These are phyloP conservation scores for Myrmecobius fasciatus DNA, from an alignment of 2,113 vertebrate genomes.

Conservation along the genomic window DNA sequence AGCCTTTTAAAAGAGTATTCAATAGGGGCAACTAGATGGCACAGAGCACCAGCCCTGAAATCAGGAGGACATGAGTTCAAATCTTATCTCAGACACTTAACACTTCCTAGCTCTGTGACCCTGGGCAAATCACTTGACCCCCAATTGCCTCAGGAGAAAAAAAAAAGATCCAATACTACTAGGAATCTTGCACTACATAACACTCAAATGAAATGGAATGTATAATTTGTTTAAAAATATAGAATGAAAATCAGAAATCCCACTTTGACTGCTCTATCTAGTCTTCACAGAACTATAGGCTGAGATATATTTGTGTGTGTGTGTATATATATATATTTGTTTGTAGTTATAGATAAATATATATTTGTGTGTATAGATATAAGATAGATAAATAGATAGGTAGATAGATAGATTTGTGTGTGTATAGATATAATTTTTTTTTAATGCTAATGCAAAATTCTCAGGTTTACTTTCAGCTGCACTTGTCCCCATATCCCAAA, in stretches of 20 bases:
- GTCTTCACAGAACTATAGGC: slow-evolving; percentile 1
- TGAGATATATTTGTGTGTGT: not conserved
- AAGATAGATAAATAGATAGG: too few relatives aligned
- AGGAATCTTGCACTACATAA: not conserved
- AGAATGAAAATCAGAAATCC: slow-evolving; percentile 4
- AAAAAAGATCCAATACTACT: not conserved
- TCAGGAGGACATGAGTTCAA: too few relatives aligned
- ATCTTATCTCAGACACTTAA: too few relatives aligned
- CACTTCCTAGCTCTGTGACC: too few relatives aligned
- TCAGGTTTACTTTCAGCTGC: slow-evolving; percentile 6
- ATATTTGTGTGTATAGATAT: too few relatives aligned
- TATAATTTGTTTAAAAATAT: not conserved
- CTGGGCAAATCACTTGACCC: too few relatives aligned
- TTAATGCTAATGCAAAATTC: slow-evolving; percentile 36
- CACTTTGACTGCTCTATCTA: not conserved
- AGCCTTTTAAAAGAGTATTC: not conserved
- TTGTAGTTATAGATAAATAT: too few relatives aligned
- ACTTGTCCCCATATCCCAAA: slow-evolving; percentile 46
- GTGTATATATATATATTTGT: not conserved
- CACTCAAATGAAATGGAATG: not conserved
- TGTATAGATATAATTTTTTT: too few relatives aligned
- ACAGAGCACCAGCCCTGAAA: too few relatives aligned
- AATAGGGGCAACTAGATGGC: too few relatives aligned
- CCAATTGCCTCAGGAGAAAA: too few relatives aligned
- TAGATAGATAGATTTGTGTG: too few relatives aligned